Evolutionary conservation across 2,113 vertebrate species (phyloP).

Genomic region (Conger conger): DNA sequence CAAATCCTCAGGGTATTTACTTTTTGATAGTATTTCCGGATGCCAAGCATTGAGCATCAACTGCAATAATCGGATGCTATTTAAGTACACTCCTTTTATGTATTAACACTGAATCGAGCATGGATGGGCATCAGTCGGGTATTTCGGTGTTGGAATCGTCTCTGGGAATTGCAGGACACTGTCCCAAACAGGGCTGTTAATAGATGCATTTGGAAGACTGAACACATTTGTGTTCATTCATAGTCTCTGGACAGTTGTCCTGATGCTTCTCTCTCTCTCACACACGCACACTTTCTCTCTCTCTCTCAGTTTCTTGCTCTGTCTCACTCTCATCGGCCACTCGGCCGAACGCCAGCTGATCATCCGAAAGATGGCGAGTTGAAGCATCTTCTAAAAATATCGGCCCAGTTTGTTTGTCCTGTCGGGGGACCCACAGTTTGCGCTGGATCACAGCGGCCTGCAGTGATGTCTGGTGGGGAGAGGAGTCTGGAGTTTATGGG

Average conservation of each 20-base stretch:
- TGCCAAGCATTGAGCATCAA: not conserved
- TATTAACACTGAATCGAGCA: not conserved
- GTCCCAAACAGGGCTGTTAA: not conserved
- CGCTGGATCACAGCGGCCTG: constrained; percentile 53
- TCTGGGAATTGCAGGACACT: not conserved
- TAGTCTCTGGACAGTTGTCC: not conserved
- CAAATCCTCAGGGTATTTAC: not conserved
- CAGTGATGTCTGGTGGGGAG: constrained; percentile 20
- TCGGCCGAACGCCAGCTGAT: constrained; percentile 33
- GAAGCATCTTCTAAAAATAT: constrained; percentile 62
- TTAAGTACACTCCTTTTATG: not conserved
- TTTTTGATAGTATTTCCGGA: not conserved
- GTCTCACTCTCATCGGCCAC: constrained; percentile 21
- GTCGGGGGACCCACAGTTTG: constrained; percentile 25
- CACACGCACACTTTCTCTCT: not conserved
- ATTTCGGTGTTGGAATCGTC: not conserved
- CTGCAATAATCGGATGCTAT: not conserved
- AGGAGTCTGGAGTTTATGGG: no score
- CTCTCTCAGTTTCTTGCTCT: not conserved
- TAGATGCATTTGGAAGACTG: not conserved
- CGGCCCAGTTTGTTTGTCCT: constrained; percentile 51
- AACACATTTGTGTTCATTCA: not conserved
- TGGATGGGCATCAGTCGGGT: not conserved
- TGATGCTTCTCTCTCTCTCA: not conserved
- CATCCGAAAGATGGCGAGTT: constrained; percentile 38